Percentiles rank a stretch among this genome's conserved stretches.
Evolutionary conservation across 2,888 invertebrate genomes (phyloP).

Genomic region (Coelinius sp.): DNA sequence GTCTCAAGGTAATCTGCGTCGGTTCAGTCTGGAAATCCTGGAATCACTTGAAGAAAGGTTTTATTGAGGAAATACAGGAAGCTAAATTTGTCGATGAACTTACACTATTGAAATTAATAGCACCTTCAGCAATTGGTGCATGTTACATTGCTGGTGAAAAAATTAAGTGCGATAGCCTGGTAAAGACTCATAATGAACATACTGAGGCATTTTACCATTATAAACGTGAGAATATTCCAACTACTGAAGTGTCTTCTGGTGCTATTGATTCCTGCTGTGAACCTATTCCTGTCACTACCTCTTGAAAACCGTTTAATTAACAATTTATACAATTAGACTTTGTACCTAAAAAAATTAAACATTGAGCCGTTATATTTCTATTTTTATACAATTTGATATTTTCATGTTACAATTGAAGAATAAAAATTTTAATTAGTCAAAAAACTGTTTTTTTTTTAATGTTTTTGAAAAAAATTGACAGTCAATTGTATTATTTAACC

Average conservation of each 20-base stretch:
- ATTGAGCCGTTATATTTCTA: too few relatives aligned
- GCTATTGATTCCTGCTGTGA: conserved; percentile 16
- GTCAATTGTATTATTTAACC: conserved; percentile 18
- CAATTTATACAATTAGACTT: background rate
- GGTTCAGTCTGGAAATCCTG: conserved; percentile 98
- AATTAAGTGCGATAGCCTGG: conserved; percentile 76
- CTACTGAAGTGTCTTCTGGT: background rate
- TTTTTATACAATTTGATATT: background rate
- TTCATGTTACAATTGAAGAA: background rate
- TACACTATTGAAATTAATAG: conserved; percentile 79
- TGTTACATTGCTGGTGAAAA: conserved; percentile 87
- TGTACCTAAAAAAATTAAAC: background rate
- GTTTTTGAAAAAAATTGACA: conserved; percentile 36
- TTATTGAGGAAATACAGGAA: conserved; percentile 73
- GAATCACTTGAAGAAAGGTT: conserved; percentile 82
- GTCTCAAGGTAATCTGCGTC: conserved; percentile 87
- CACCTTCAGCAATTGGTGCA: conserved; percentile 87
- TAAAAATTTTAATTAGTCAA: background rate
- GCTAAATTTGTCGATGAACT: conserved; percentile 73
- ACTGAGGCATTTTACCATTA: conserved; percentile 79
- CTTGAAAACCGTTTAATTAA: background rate
- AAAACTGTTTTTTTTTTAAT: conserved; percentile 26
- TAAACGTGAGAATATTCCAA: conserved; percentile 54
- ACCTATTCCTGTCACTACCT: background rate
- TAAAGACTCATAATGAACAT: conserved; percentile 79